A percentile compares a stretch with the other conserved stretches of the same genome.
Evolutionary conservation across 2,113 vertebrate genomes (phyloP).

Genomic region (Erinaceus europaeus): DNA sequence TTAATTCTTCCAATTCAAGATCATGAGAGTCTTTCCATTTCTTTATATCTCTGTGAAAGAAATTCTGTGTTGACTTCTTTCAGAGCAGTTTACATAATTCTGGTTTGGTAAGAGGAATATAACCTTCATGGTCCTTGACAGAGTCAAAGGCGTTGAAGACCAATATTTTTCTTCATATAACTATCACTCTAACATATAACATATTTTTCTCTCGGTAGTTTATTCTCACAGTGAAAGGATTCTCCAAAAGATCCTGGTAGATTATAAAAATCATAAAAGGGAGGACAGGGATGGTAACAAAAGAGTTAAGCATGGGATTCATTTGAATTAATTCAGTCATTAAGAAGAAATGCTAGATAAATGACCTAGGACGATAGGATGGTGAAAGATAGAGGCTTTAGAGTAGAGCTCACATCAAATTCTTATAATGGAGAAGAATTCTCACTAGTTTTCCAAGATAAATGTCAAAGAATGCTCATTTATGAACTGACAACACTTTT

Average conservation of each 20-base stretch:
- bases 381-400: background rate
- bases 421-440: constrained; percentile 32
- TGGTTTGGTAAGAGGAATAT: background rate
- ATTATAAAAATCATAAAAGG: background rate
- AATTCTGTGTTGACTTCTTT: background rate
- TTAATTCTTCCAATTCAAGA: too few relatives aligned
- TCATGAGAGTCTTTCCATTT: too few relatives aligned
- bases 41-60: background rate
- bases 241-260: background rate
- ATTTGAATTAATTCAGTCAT: background rate
- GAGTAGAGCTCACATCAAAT: background rate
- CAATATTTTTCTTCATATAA: background rate
- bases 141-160: background rate
- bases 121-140: background rate
- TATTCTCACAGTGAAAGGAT: background rate
- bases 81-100: background rate
- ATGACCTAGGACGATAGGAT: background rate
- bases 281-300: background rate
- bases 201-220: too few relatives aligned
- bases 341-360: background rate
- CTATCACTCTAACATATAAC: background rate
- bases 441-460: background rate
- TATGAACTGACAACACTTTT: constrained; percentile 37
- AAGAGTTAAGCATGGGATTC: background rate
- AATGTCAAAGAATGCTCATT: constrained; percentile 35